Evolutionary conservation across 2,888 invertebrate genomes (phyloP).

Genomic region (Criorhina ranunculi): DNA sequence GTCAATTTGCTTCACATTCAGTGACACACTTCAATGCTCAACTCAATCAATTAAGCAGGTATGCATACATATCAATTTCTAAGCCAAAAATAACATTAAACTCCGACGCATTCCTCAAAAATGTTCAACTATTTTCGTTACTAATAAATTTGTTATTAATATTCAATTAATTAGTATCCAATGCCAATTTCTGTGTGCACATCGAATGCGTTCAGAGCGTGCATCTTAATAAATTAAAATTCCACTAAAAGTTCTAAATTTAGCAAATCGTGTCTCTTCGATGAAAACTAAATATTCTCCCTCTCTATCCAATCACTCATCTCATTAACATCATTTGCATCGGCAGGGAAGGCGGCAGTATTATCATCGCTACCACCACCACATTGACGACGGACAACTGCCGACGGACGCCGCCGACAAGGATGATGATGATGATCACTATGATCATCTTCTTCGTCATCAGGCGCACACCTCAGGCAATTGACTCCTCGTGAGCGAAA

Average conservation of each 20-base stretch:
- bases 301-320: conserved; percentile 62
- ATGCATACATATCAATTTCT: background rate
- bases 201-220: conserved; percentile 16
- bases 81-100: conserved; percentile 3
- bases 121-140: conserved; percentile 35
- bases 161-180: conserved; percentile 50
- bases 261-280: conserved; percentile 58
- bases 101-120: conserved; percentile 21
- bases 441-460: conserved; percentile 23
- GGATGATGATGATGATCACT: conserved; percentile 5
- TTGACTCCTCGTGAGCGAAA: conserved; percentile 58
- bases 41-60: background rate
- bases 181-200: conserved; percentile 51
- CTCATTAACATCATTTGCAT: conserved; percentile 62
- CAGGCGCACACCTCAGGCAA: conserved; percentile 64
- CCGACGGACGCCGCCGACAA: background rate
- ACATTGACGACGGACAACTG: conserved; percentile 4
- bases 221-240: conserved; percentile 63
- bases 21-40: conserved; percentile 1
- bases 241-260: conserved; percentile 60
- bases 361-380: conserved; percentile 15
- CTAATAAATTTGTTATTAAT: conserved; percentile 61
- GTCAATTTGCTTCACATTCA: background rate
- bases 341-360: background rate
- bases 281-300: conserved; percentile 68